Evolutionary conservation across 2,888 invertebrate species (phyloP), one percentile per base, ranked within the genome.

Genomic region (Drosophila mayaguana): DNA sequence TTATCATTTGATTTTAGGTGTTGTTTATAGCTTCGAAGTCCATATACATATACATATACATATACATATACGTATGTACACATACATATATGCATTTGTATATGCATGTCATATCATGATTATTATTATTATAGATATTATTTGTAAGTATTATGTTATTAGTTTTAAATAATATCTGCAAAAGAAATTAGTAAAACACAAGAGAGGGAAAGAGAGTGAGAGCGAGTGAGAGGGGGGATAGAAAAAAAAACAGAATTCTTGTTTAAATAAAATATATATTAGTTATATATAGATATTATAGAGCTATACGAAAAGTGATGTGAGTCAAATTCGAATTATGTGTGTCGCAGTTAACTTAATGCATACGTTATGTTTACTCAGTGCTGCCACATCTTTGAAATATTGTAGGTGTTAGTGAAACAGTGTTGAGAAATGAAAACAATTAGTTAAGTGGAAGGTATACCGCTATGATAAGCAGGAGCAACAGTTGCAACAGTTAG

Each of bases 131-230:
- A 65, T 68, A 72, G 40, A 81, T 78, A 64, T 70, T 69, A 66
- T 73, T 69, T 63, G 43, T 54, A 74, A 67, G 55, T 75, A 61
- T 78, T 65, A 56, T 72, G 63, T 72, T 70, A 72, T 84, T 78
- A 80, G 78, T 65, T 84, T 88, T 90, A 88, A 89, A 90, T 89
- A 85, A 90, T 85, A 89, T 88, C 87, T 88, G 87, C 76, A 89
- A 88, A 85, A 88, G 81, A 90, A 82, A 87, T 89, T 77, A 74
- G 80, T 88, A 78, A 81, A 81, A 77, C 76, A 82, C 78, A 81
- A 77, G 59, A 70, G 63, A 73, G 67, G 80, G 73, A 75, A 55
- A 53, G 43, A 51, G 32, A 32, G 25, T 64, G 71, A 67, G 48
- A 71, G 63, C 76, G 67, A 72, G 67, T 75, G 28, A 75, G 67